Base-by-base conservation (phyloP, 2,113 vertebrate genomes). In the Anser cygnoides region DNA sequence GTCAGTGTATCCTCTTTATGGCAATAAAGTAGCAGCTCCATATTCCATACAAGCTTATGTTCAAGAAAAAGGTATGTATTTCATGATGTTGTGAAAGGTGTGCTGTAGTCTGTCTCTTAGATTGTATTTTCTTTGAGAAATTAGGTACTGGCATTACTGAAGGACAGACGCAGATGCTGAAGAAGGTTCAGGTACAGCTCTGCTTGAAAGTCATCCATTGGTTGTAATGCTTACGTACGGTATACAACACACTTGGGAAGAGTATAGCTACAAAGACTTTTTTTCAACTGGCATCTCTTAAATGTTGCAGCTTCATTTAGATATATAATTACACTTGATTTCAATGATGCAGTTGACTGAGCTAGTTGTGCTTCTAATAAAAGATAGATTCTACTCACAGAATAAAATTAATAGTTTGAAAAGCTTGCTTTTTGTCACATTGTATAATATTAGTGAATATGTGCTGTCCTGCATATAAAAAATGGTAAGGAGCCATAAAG, bases 1-100 rank as follows among this genome's bases (percentile, higher is more conserved):
- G 87, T 98, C 97, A 0, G 97, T 98, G 43, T 98, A 98, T 83
- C 98, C 98, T 66, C 6, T 98, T 61, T 33, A 72, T 87, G 88
- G 54, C 66, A 91, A 78, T 39, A 71, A 22, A 18, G 72, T 96
- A 43, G 97, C 75, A 43, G n/a, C 92, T 81, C 98, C 98, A 5
- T 72, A 41, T 81, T 95, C 96, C 8, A 7, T 73, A 61, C 97
- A 97, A 91, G 90, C 87, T 33, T 98, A 98, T 6, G 25, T 89
- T 70, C 74, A 95, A 90, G 96, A 98, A 96, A 92, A 72, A 84
- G 5, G 98, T 98, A 97, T 0, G 97, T 98, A 95, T 92, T 90
- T 89, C 37, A 28, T 28, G 44, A 15, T 68, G 5, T 29, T 70
- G 29, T 70, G 23, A 73, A 94, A 58, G 12, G 5, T 62, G 33